Evolutionary conservation across 2,888 invertebrate genomes (phyloP), one percentile per base, ranked within the genome.

Genomic region (Aquatica leii): DNA sequence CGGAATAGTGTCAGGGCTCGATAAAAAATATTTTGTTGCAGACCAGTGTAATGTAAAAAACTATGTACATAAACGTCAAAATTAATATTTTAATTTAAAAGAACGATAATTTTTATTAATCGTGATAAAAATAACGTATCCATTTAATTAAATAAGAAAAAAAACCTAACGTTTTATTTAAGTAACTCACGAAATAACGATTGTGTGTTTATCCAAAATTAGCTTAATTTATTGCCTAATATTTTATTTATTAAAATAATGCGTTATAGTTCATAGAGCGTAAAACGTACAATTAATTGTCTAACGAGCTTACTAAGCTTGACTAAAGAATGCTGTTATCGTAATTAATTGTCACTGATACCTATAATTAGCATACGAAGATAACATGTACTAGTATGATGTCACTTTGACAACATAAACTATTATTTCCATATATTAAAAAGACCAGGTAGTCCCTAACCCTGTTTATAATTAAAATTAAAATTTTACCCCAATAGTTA

Each of bases 331-430:
- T 70, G 68, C 69, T 71, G 71, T 74, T 71, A 70, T 67, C 63
- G 65, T 74, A 75, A 75, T 75, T 75, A 75, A 75, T 75, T 73
- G 72, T 68, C 70, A 73, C 68, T 71, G 73, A 74, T 75, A 74
- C 61, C 50, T 17, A 24, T 51, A 52, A 70, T 68, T 71, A 65
- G 43, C 66, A 71, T 69, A 69, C 61, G 62, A 54, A 51, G 55
- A 56, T 53, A 59, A 57, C 59, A 21, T 59, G 62, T 55, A 62
- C 52, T 62, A 43, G 20, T 52, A 57, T 50, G 51, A 56, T 57
- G 57, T 57, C 57, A 57, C 50, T 52, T 21, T 35, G 21, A 55
- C 55, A 61, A 50, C 20, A 21, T 14, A 43, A 24, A 41, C 43
- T 20, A 24, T 52, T 18, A 59, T 59, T 59, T 48, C 43, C 52